Evolutionary conservation across 2,797 vertebrate genomes (phyloP), one percentile per base, ranked within the genome.

Genomic region (Heliangelus exortis): DNA sequence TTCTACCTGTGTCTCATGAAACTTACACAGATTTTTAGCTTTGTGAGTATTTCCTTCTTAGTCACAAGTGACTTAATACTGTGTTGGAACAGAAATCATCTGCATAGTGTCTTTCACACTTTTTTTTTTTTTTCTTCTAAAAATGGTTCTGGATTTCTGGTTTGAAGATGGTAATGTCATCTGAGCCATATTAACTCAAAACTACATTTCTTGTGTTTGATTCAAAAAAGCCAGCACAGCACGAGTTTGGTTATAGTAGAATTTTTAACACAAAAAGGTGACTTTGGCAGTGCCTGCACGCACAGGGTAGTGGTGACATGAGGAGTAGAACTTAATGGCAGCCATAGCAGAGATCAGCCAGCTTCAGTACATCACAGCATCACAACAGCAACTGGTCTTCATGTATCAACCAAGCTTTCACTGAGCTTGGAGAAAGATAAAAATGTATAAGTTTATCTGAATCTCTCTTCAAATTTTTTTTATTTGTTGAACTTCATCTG

Each of bases 261-360:
- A 23, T 76, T 89, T 79, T 47, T 50, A 36, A 41, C 12, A 61
- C 80, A 68, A 74, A 47, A 75, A 6, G 12, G 5, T 74, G 31
- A 31, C 12, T 41, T 89, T 26, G 47, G 3, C 33, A 72, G 23
- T 26, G 12, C 8, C 1, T n/a, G 22, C 3, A 2, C 23, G 20
- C 28, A 21, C 17, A 61, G 9, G 22, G 4, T 50, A 19, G 39
- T 1, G 0, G 62, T 43, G 34, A 28, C 6, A 3, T 34, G 36
- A 69, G 8, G 3, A 43, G 3, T 12, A 26, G 41, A 71, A 61
- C 10, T 16, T 67, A 25, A 12, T 25, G 59, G 51, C 53, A 69
- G 6, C 71, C 53, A 14, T 48, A 66, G 31, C 31, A 57, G 53
- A 87, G 77, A 54, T 23, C 54, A 57, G 1, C n/a, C 25, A 65